Base-by-base conservation (phyloP, 2,888 invertebrate genomes). In the Lordiphosa andalusiaca region DNA sequence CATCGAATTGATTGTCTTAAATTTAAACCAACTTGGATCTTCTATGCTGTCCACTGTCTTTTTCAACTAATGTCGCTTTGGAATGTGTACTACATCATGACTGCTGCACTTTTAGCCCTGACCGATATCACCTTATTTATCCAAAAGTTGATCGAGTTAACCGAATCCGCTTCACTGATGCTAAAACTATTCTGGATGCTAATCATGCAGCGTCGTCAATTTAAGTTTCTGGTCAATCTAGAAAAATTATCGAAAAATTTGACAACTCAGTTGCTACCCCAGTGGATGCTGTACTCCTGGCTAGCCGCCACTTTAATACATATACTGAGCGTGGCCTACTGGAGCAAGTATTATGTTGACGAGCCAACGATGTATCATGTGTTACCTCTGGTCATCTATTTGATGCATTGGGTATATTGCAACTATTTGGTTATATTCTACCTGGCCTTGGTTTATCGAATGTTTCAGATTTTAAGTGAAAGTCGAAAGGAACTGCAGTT, bases 1-100 rank as follows among this genome's bases (percentile, higher is more conserved):
- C 10, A 16, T 25, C 5, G 13, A 5, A 38, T 4, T 16, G 13
- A 5, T 25, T 13, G 7, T 30, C 9, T 13, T 10, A 10, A 10
- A 10, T 3, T 33, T 1, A 9, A 33, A 33, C 6, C 9, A 3
- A 44, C 30, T 10, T 16, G 30, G 44, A 6, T 6, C 5, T 44
- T 44, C 13, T 30, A 6, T 10, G 3, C 10, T 9, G 7, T 44
- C 30, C 30, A 44, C 44, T 16, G 44, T 6, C 30, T 12, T 6
- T 16, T 44, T 2, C 44, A 44, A 16, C 30, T 44, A 1, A 33
- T 30, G 4, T 33, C 25, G 30, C 30, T 44, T 0, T 44, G 44
- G 44, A 44, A 44, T 30, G 44, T 44, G 9, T 44, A 44, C 44
- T 44, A 33, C 44, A 44, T 44, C 5, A 4, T 44, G 44, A 44